These are phyloP conservation scores for Bradypodion ventrale DNA, from an alignment of 2,797 vertebrate genomes.

Conservation along the genomic window DNA sequence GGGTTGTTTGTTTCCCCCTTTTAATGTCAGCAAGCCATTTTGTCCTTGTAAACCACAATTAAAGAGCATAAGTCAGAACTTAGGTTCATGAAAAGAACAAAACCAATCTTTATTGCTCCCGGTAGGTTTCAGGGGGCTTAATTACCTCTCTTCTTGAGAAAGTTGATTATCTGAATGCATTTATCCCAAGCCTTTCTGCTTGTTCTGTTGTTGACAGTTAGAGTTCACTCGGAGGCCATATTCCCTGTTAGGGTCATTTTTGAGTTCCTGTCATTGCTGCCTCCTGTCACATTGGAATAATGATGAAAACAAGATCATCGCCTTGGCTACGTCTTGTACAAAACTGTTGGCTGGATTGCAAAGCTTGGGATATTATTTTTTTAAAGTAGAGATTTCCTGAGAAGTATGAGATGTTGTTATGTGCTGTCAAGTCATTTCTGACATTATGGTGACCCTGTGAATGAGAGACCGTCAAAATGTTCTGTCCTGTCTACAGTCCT, in stretches of 20 bases:
- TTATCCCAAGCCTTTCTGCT: not conserved
- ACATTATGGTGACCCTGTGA: not conserved
- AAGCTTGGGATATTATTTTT: not conserved
- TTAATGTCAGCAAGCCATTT: not conserved
- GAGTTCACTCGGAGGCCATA: not conserved
- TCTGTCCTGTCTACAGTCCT: too few species aligned
- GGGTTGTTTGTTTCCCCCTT: not conserved
- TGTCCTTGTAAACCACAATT: constrained; percentile 26
- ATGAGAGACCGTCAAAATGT: too few species aligned
- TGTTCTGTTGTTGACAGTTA: not conserved
- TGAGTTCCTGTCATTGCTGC: not conserved
- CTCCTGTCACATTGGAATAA: too few species aligned
- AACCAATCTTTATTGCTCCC: not conserved
- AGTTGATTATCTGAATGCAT: not conserved
- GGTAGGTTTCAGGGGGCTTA: not conserved
- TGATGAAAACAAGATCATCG: too few species aligned
- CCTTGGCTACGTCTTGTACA: too few species aligned
- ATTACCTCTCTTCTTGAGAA: not conserved
- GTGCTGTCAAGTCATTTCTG: not conserved
- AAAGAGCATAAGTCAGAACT: constrained; percentile 6
- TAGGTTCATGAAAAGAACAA: constrained; percentile 15
- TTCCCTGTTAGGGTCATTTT: not conserved
- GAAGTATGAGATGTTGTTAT: not conserved
- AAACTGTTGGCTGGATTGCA: not conserved
- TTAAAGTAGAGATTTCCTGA: too few species aligned